Conservation (phyloP, 2,113 vertebrate genomes). For the Sarotherodon lohbergeri region DNA sequence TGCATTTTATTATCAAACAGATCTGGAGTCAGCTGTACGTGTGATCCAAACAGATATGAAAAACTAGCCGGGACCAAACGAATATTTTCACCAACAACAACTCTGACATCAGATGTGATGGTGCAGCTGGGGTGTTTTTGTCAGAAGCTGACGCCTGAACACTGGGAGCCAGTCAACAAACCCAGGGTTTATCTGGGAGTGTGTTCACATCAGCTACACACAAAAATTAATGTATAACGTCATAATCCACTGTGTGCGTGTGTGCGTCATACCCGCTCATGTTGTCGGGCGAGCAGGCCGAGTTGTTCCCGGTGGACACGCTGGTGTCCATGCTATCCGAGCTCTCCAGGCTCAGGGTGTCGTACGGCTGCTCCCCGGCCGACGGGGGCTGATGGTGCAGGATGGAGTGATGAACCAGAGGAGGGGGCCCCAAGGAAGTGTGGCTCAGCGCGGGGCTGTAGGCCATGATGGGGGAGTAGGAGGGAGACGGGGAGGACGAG, state of each 20-base stretch:
- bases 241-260: background rate
- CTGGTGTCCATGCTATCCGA: slow-evolving; percentile 98
- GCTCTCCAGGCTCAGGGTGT: slow-evolving; percentile 96
- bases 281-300: slow-evolving; percentile 89
- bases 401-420: slow-evolving; percentile 85
- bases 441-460: slow-evolving; percentile 30
- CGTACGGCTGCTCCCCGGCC: slow-evolving; percentile 79
- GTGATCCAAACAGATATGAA: background rate
- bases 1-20: background rate
- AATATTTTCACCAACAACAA: background rate
- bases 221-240: background rate
- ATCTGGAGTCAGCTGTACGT: background rate
- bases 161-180: background rate
- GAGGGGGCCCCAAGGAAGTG: slow-evolving; percentile 5
- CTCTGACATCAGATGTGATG: background rate
- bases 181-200: background rate
- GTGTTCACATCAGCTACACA: background rate
- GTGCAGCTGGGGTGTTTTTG: background rate
- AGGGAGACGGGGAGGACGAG: slow-evolving; percentile 12
- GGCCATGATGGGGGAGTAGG: slow-evolving; percentile 40
- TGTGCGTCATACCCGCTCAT: slow-evolving; percentile 67
- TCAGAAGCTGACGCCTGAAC: background rate
- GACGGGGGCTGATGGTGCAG: slow-evolving; percentile 84
- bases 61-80: background rate
- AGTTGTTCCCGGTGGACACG: slow-evolving; percentile 87